Base-by-base conservation (phyloP, 2,113 vertebrate species). In the Rhea pennata region DNA sequence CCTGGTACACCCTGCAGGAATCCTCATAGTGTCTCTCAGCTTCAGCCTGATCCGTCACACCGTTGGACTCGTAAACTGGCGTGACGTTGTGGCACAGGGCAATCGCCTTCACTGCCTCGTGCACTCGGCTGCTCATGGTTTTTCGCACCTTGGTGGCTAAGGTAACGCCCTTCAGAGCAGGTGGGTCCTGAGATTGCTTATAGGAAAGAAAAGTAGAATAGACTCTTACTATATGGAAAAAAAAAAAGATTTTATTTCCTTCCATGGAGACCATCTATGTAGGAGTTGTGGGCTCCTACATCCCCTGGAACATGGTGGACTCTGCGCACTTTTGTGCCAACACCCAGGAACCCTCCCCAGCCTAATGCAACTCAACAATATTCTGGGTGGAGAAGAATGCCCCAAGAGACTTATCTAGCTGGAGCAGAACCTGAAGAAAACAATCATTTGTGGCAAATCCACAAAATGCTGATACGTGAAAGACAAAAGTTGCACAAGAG, bases 1-100 rank as follows among this genome's bases (percentile, higher is more conserved):
- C 99, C 98, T 99, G 99, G 97, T 99, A 99, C 14, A 99, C 99
- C 7, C 99, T 97, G 97, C 99, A 99, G 2, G 99, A 99, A 76
- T 99, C 99, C 78, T 99, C 99, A 0, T 99, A 99, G 90, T 99
- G 99, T 83, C 99, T 98, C 97, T 99, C 99, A 0, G 99, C 99
- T 96, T 99, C 99, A 0, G 99, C 99, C 97, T 99, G 99, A 96
- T 99, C 99, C 0, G 99, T 99, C 93, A 99, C 99, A 0, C 99
- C 99, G 1, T 99, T 99, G 96, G 99, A 98, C 97, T 99, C 99
- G 7, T 99, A 99, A 11, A 99, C 99, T 0, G 99, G 99, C 0
- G 99, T 99, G 62, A 99, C 99, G 4, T 99, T 99, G 98, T 99
- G 99, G 95, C 99, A 99, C 70, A 99, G 98, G 0, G 99, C 99